Percentiles rank a stretch among this genome's conserved stretches.
These are phyloP conservation scores for Allobates femoralis DNA, from an alignment of 2,797 vertebrate species.

Conservation along the genomic window DNA sequence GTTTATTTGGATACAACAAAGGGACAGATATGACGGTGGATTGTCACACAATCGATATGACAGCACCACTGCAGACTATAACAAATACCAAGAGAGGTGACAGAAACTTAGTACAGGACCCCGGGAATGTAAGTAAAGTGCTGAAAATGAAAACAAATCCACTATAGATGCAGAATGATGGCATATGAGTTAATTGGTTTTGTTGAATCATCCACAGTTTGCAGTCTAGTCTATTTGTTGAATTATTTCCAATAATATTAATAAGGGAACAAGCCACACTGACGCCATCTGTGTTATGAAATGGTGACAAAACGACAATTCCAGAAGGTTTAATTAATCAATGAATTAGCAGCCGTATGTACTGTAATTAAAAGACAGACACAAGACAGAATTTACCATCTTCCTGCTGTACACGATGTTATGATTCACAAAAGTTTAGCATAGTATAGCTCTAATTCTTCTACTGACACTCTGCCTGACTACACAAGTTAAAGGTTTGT, in stretches of 20 bases:
- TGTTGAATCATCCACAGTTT: constrained; percentile 11
- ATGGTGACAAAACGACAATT: constrained; percentile 23
- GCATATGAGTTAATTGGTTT: neutral
- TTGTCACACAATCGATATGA: no score
- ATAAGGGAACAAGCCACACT: constrained; percentile 37
- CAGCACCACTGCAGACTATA: no score
- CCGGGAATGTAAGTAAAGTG: no score
- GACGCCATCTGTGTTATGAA: constrained; percentile 54
- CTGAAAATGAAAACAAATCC: neutral
- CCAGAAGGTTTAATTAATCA: constrained; percentile 42
- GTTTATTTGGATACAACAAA: no score
- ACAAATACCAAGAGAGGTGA: no score
- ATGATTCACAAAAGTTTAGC: neutral
- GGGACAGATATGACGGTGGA: no score
- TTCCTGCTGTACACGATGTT: neutral
- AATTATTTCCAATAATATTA: constrained; percentile 33
- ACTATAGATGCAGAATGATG: neutral
- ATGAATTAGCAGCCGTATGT: neutral
- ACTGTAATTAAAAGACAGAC: neutral
- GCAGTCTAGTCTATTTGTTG: constrained; percentile 30
- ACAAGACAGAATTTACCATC: neutral
- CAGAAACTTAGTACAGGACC: no score
- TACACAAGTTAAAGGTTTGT: no score
- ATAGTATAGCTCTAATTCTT: neutral
- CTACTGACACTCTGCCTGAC: neutral